A percentile compares a stretch with the other conserved stretches of the same genome.
Conservation (phyloP, 2,113 vertebrate genomes). For the Hemicordylus capensis region DNA sequence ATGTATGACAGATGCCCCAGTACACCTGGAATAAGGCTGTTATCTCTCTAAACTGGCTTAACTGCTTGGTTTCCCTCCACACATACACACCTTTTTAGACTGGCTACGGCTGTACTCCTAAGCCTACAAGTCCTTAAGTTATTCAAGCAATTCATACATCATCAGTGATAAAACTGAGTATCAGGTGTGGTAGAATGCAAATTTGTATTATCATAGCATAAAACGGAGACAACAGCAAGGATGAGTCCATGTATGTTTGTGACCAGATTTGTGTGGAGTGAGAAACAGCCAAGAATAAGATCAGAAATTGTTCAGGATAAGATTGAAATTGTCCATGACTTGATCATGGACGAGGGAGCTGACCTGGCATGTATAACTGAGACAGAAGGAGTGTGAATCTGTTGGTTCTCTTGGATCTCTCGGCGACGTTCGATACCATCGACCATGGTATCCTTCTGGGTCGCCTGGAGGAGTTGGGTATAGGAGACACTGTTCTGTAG, state of each 20-base stretch:
- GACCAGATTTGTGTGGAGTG: neutral
- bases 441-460: too few relatives aligned
- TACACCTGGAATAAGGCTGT: neutral
- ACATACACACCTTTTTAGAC: neutral
- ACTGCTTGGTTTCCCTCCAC: neutral
- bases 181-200: neutral
- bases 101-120: neutral
- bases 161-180: neutral
- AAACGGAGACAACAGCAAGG: slow-evolving; percentile 13
- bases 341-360: too few relatives aligned
- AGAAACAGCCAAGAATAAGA: slow-evolving; percentile 5
- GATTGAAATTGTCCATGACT: too few relatives aligned
- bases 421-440: too few relatives aligned
- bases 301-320: too few relatives aligned
- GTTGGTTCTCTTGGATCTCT: too few relatives aligned
- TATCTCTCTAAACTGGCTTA: neutral
- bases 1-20: neutral
- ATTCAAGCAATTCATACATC: too few relatives aligned
- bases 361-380: too few relatives aligned
- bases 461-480: too few relatives aligned
- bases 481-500: too few relatives aligned
- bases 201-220: slow-evolving; percentile 2
- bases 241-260: neutral
- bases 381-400: too few relatives aligned
- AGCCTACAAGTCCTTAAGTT: too few relatives aligned